A percentile compares a stretch with the other conserved stretches of the same genome.
Evolutionary conservation across 2,888 invertebrate genomes (phyloP).

Genomic region (Synanthedon andrenaeformis): DNA sequence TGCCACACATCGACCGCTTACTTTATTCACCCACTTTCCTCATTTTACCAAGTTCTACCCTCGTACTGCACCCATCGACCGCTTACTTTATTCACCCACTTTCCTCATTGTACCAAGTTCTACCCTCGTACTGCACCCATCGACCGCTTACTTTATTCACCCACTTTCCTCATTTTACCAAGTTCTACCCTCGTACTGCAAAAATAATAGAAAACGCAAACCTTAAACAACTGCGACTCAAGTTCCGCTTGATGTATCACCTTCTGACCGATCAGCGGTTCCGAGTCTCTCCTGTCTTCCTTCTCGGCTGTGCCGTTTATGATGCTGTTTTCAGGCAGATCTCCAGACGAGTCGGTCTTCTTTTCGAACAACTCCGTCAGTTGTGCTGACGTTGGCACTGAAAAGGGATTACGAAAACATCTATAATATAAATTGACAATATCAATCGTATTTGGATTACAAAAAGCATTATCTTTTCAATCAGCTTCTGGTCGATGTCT

Average conservation of each 20-base stretch:
- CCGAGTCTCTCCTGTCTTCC: constrained; percentile 38
- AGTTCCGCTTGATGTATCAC: constrained; percentile 86
- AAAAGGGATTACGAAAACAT: neutral
- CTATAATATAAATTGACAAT: too few relatives aligned
- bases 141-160: too few relatives aligned
- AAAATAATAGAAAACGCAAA: constrained; percentile 41
- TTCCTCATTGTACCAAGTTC: too few relatives aligned
- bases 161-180: too few relatives aligned
- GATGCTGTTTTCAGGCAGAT: constrained; percentile 31
- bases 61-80: constrained; percentile 79
- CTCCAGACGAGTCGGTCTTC: constrained; percentile 38
- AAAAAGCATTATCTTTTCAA: neutral
- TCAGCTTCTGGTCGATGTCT: too few relatives aligned
- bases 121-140: constrained; percentile 88
- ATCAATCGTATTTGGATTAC: neutral
- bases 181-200: too few relatives aligned
- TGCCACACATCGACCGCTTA: too few relatives aligned
- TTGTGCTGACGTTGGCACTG: constrained; percentile 48
- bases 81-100: too few relatives aligned
- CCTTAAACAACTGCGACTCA: constrained; percentile 88
- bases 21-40: too few relatives aligned
- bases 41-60: constrained; percentile 56
- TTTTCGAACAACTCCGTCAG: constrained; percentile 52
- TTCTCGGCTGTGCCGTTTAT: constrained; percentile 40
- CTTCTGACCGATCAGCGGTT: constrained; percentile 41